phyloP scores from a whole-genome alignment of 2,888 invertebrate species.

The Prionchulus punctatus region DNA sequence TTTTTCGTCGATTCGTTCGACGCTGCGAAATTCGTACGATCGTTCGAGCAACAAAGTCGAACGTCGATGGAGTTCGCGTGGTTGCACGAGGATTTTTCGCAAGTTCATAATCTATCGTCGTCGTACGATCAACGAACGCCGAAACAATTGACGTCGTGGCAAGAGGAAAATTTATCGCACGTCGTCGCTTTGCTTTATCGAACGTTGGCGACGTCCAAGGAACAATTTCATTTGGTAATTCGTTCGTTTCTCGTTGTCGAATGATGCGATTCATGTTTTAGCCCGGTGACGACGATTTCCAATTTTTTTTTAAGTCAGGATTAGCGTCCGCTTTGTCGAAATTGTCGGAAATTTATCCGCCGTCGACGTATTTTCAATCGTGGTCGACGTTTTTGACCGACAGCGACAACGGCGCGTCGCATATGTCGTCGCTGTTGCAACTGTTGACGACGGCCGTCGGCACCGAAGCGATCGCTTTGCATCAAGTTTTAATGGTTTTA shows the following conservation, averaged over 20 bases:
- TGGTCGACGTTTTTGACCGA: slow-evolving; percentile 38
- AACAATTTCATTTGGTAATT: background rate
- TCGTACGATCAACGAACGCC: background rate
- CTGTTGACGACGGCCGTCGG: background rate
- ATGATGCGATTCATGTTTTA: too few species aligned
- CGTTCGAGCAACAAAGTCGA: background rate
- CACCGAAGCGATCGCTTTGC: background rate
- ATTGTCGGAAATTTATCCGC: slow-evolving; percentile 50
- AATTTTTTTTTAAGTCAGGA: slow-evolving; percentile 41
- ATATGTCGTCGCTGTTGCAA: background rate
- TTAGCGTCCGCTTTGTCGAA: slow-evolving; percentile 51
- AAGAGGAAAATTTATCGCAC: background rate
- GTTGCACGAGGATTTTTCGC: background rate
- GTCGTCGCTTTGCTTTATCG: background rate
- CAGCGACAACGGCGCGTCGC: background rate
- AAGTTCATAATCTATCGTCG: background rate
- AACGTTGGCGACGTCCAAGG: background rate
- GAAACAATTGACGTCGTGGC: background rate
- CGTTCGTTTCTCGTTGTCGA: too few species aligned
- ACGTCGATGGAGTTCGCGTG: background rate
- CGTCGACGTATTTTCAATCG: slow-evolving; percentile 49
- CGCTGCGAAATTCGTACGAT: background rate
- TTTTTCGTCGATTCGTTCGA: background rate
- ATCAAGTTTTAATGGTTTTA: slow-evolving; percentile 25
- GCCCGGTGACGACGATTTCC: too few species aligned